These are phyloP conservation scores for Sphinx pinastri DNA, from an alignment of 2,888 invertebrate species.

Conservation along the genomic window DNA sequence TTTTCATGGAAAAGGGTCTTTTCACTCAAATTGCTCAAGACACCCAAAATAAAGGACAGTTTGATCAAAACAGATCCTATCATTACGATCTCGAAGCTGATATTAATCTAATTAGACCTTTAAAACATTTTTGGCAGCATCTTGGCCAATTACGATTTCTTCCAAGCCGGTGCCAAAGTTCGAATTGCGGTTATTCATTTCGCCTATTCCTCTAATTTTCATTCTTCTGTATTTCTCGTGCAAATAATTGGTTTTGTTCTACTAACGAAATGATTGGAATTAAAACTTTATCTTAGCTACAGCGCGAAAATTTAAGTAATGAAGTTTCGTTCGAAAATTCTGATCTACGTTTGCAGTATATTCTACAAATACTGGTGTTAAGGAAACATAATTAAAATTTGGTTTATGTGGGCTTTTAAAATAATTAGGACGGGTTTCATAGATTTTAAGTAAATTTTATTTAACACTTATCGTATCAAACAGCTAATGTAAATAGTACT, in stretches of 20 bases:
- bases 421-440: too few relatives aligned
- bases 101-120: slow-evolving; percentile 28
- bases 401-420: too few relatives aligned
- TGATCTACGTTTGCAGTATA: too few relatives aligned
- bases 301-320: background rate
- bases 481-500: too few relatives aligned
- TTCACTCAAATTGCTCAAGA: background rate
- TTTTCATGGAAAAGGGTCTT: background rate
- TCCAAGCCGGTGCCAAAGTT: slow-evolving; percentile 23
- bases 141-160: slow-evolving; percentile 26
- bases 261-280: slow-evolving; percentile 6
- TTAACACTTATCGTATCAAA: too few relatives aligned
- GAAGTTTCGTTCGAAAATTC: background rate
- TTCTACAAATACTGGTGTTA: too few relatives aligned
- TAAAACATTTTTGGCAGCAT: slow-evolving; percentile 27
- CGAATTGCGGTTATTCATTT: slow-evolving; percentile 19
- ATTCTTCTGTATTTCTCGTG: slow-evolving; percentile 19
- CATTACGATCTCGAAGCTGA: background rate
- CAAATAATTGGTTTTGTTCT: slow-evolving; percentile 21
- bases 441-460: too few relatives aligned
- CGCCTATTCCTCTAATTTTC: slow-evolving; percentile 18
- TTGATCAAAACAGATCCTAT: background rate
- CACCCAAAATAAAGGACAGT: background rate
- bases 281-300: slow-evolving; percentile 3
- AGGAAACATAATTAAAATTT: too few relatives aligned